Evolutionary conservation across 2,797 vertebrate genomes (phyloP).

Genomic region (Champsocephalus gunnari): DNA sequence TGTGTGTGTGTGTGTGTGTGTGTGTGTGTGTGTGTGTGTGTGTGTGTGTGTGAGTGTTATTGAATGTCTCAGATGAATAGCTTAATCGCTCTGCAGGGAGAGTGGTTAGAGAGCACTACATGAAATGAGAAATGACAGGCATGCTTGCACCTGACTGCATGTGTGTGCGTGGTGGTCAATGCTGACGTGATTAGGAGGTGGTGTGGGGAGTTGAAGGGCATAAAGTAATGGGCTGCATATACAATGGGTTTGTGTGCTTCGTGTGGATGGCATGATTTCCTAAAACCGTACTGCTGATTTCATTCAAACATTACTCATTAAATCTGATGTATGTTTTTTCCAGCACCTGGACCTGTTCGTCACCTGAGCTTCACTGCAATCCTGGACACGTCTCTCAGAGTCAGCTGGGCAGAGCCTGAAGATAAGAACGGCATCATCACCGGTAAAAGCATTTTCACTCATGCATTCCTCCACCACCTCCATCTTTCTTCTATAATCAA

Average conservation of each 20-base stretch:
- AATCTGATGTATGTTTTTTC: constrained; percentile 22
- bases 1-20: constrained; percentile 1
- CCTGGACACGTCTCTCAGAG: constrained; percentile 94
- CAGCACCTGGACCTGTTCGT: constrained; percentile 92
- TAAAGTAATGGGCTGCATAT: constrained; percentile 16
- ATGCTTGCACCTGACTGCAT: constrained; percentile 33
- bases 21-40: constrained; percentile 5
- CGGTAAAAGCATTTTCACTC: constrained; percentile 77
- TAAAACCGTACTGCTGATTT: background rate
- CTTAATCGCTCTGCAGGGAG: constrained; percentile 76
- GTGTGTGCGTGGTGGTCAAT: constrained; percentile 43
- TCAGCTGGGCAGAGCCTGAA: constrained; percentile 95
- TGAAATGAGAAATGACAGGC: constrained; percentile 70
- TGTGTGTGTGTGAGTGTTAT: constrained; percentile 57
- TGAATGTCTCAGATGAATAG: constrained; percentile 82
- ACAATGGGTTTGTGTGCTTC: background rate
- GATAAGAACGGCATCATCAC: constrained; percentile 95
- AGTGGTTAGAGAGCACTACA: constrained; percentile 70
- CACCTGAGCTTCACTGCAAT: constrained; percentile 96
- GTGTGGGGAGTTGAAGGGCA: constrained; percentile 36
- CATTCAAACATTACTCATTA: background rate
- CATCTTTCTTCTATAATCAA: constrained; percentile 17
- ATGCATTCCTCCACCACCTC: background rate
- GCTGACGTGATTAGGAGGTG: constrained; percentile 57
- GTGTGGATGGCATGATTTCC: constrained; percentile 5